These are phyloP conservation scores for Argyresthia albistria DNA, from an alignment of 2,888 invertebrate genomes.

Conservation along the genomic window DNA sequence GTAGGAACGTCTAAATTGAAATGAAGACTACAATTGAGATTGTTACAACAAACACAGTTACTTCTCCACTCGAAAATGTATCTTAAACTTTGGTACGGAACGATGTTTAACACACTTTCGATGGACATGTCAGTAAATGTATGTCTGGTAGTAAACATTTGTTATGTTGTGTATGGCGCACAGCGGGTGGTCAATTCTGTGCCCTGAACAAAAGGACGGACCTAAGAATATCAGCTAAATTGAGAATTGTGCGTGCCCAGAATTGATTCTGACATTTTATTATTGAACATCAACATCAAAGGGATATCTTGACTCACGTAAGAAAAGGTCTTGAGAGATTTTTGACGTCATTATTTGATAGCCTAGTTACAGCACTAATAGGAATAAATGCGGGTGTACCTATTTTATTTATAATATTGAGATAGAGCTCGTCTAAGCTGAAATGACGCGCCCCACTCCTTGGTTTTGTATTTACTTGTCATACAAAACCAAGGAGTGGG, in stretches of 20 bases:
- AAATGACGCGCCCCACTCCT: too few relatives aligned
- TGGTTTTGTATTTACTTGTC: too few relatives aligned
- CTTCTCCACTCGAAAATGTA: not conserved
- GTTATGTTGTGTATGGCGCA: not conserved
- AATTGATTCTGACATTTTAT: constrained; percentile 3
- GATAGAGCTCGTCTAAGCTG: too few relatives aligned
- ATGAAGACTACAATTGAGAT: constrained; percentile 1
- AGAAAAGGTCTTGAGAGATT: too few relatives aligned
- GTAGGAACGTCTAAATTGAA: not conserved
- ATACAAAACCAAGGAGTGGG: too few relatives aligned
- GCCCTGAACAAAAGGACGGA: not conserved
- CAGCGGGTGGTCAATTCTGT: constrained; percentile 1
- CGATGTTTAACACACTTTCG: too few relatives aligned
- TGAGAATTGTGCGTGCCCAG: constrained; percentile 1
- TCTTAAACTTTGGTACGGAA: not conserved
- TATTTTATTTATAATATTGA: too few relatives aligned
- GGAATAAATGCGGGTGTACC: too few relatives aligned
- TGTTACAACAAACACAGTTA: not conserved
- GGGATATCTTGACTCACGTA: not conserved
- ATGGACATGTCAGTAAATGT: too few relatives aligned
- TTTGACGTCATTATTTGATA: too few relatives aligned
- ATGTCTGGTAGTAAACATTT: not conserved
- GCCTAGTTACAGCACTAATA: too few relatives aligned
- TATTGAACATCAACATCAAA: not conserved
- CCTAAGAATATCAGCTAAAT: constrained; percentile 2